A percentile compares a stretch with the other conserved stretches of the same genome.
phyloP scores from a whole-genome alignment of 2,888 invertebrate species.

The Toxonevra muliebris region DNA sequence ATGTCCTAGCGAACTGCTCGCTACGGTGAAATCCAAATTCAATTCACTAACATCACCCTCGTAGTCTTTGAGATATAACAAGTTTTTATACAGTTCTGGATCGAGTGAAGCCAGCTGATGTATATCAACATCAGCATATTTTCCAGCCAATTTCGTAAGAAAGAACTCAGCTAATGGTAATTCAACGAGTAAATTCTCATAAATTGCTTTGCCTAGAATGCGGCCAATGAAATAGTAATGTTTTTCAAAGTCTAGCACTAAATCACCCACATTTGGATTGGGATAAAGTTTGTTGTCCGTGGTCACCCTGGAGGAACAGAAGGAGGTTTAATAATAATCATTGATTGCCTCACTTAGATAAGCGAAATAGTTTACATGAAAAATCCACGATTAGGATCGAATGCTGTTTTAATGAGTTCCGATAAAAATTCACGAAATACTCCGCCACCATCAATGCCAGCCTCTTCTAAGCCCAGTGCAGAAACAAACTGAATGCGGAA shows the following conservation, averaged over 20 bases:
- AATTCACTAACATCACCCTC: constrained; percentile 86
- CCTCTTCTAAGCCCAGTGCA: constrained; percentile 90
- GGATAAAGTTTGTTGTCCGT: constrained; percentile 95
- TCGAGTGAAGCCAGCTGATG: constrained; percentile 95
- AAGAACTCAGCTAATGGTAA: constrained; percentile 96
- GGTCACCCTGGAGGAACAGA: constrained; percentile 69
- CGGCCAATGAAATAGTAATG: constrained; percentile 96
- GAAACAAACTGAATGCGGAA: constrained; percentile 92
- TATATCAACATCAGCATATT: constrained; percentile 78
- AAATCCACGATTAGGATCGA: constrained; percentile 96
- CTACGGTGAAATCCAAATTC: constrained; percentile 92
- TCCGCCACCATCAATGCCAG: constrained; percentile 97
- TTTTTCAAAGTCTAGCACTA: constrained; percentile 85
- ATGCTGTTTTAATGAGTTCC: constrained; percentile 92
- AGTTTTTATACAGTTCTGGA: constrained; percentile 84
- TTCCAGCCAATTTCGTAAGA: constrained; percentile 85
- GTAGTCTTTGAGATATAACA: constrained; percentile 87
- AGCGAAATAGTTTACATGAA: constrained; percentile 68
- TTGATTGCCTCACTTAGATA: background rate
- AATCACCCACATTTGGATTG: constrained; percentile 88
- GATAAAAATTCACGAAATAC: constrained; percentile 95
- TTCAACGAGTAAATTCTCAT: constrained; percentile 94
- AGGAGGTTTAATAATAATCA: background rate
- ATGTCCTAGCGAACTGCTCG: constrained; percentile 89
- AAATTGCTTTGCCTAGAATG: constrained; percentile 93